Evolutionary conservation across 2,113 vertebrate species (phyloP).

Genomic region (Callithrix jacchus): DNA sequence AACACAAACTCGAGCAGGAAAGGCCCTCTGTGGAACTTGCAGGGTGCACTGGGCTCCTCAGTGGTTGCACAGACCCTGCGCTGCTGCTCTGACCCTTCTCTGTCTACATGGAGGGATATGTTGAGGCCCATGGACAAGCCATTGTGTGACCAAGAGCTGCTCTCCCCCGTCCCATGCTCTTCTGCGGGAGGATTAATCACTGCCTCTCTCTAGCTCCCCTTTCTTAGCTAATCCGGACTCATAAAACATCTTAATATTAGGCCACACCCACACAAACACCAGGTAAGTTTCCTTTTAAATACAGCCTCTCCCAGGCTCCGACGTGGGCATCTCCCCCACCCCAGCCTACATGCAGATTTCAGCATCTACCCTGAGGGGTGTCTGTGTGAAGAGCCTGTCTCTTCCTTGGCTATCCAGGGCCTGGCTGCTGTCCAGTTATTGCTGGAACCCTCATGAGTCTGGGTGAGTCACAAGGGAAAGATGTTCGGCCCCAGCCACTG

Average conservation of each 20-base stretch:
- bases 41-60: neutral
- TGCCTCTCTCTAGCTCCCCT: neutral
- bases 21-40: neutral
- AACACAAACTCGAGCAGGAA: rapidly evolving
- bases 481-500: neutral
- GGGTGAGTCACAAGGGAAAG: neutral
- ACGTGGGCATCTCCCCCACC: neutral
- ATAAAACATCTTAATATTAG: neutral
- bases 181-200: neutral
- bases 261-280: neutral
- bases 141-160: neutral
- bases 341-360: rapidly evolving
- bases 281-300: neutral
- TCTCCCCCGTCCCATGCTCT: neutral
- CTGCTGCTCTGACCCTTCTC: neutral
- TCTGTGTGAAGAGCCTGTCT: neutral
- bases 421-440: no score
- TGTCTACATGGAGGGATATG: neutral
- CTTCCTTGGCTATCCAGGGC: neutral
- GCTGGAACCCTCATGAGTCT: rapidly evolving
- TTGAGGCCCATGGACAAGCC: neutral
- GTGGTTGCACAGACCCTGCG: rapidly evolving
- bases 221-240: neutral
- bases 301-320: neutral
- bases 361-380: neutral